A percentile compares a stretch with the other conserved stretches of the same genome.
Conservation (phyloP, 1,140 invertebrate species). For the Zaprionus lachaisei region DNA sequence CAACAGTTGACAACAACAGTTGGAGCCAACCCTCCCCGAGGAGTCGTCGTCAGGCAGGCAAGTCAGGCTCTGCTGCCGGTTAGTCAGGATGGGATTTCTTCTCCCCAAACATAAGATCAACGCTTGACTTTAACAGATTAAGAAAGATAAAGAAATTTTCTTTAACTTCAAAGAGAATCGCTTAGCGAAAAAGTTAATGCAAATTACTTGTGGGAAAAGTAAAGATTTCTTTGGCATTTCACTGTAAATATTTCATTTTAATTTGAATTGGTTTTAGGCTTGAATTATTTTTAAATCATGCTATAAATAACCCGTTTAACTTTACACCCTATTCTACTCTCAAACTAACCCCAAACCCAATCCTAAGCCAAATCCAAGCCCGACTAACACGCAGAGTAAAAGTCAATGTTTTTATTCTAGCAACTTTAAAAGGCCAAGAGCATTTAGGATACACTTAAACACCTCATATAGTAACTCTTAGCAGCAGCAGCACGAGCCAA, state of each 20-base stretch:
- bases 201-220: background rate
- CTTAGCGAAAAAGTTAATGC: background rate
- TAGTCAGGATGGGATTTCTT: too few relatives aligned
- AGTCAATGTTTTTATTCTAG: conserved; percentile 23
- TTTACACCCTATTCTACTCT: background rate
- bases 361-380: background rate
- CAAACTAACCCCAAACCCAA: background rate
- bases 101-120: background rate
- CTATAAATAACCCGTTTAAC: background rate
- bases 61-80: background rate
- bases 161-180: conserved; percentile 6
- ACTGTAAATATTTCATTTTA: background rate
- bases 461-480: conserved; percentile 24
- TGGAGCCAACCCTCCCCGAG: conserved; percentile 16
- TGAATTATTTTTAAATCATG: background rate
- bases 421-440: conserved; percentile 39
- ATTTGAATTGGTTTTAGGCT: background rate
- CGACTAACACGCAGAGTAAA: background rate
- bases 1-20: conserved; percentile 50
- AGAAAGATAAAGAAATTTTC: conserved; percentile 13
- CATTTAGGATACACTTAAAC: conserved; percentile 32
- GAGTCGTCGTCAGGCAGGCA: conserved; percentile 18
- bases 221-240: background rate
- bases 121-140: background rate
- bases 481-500: background rate